phyloP scores from a whole-genome alignment of 2,113 vertebrate genomes.

The Pomatostomus ruficeps region DNA sequence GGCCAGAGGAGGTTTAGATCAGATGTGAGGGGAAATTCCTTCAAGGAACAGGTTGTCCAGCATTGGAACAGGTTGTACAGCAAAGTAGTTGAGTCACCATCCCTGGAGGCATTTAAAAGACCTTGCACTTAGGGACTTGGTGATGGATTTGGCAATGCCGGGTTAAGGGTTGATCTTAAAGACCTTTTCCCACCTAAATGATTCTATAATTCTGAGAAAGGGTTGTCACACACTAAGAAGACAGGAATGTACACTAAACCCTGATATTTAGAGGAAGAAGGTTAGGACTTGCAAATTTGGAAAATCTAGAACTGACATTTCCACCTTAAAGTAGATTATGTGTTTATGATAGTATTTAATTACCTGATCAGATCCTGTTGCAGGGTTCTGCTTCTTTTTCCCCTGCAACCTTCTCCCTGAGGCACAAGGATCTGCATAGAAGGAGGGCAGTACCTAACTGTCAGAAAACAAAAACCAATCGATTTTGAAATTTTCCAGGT shows the following conservation, averaged over 20 bases:
- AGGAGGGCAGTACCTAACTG: background rate
- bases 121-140: background rate
- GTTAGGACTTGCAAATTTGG: background rate
- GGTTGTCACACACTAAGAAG: background rate
- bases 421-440: background rate
- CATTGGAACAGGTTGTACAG: background rate
- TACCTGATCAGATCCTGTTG: background rate
- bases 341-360: background rate
- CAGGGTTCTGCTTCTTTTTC: background rate
- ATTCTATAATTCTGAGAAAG: background rate
- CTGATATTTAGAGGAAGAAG: background rate
- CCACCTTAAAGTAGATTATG: background rate
- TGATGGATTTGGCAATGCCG: background rate
- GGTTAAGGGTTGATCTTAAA: background rate
- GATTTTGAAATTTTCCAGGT: background rate
- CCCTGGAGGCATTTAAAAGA: background rate
- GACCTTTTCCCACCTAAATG: background rate
- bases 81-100: background rate
- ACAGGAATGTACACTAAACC: background rate
- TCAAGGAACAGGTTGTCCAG: background rate
- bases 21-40: background rate
- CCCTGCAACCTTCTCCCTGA: background rate
- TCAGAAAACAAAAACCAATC: background rate
- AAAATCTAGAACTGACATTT: background rate
- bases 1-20: background rate